phyloP scores from a whole-genome alignment of 23 tunicate species.

The Diplosoma virens region DNA sequence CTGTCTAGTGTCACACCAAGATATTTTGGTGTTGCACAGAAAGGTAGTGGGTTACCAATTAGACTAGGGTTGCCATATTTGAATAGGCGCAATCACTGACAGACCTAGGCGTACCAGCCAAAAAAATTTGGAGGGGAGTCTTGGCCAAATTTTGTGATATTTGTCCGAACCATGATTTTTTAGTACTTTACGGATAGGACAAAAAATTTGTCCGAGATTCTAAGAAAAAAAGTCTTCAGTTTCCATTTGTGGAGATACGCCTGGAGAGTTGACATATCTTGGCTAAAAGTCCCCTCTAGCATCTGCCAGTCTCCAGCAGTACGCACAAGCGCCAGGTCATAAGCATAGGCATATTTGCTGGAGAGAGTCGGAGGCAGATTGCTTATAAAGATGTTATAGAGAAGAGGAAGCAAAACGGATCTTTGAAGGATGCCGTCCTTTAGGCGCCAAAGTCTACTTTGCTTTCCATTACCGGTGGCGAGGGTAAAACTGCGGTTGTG shows the following conservation, averaged over 20 bases:
- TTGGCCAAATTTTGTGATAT: no score
- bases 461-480: conserved; percentile 12
- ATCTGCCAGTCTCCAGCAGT: not conserved
- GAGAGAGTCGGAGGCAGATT: not conserved
- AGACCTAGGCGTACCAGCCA: no score
- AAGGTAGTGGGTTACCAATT: not conserved
- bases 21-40: not conserved
- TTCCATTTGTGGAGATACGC: conserved; percentile 1
- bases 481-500: conserved; percentile 31
- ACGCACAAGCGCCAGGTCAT: not conserved
- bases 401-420: conserved; percentile 26
- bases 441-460: conserved; percentile 31
- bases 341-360: conserved; percentile 1
- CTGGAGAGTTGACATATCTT: conserved; percentile 2
- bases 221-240: conserved; percentile 8
- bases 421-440: conserved; percentile 23
- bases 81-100: no score
- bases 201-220: not conserved
- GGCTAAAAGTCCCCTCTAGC: not conserved
- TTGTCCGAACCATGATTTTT: no score
- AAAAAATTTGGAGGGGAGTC: no score
- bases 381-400: conserved; percentile 7
- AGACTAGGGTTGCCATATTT: no score
- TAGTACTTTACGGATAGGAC: no score
- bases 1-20: conserved; percentile 24